Evolutionary conservation across 2,888 invertebrate species (phyloP).

Genomic region (Trichopria drosophilae): DNA sequence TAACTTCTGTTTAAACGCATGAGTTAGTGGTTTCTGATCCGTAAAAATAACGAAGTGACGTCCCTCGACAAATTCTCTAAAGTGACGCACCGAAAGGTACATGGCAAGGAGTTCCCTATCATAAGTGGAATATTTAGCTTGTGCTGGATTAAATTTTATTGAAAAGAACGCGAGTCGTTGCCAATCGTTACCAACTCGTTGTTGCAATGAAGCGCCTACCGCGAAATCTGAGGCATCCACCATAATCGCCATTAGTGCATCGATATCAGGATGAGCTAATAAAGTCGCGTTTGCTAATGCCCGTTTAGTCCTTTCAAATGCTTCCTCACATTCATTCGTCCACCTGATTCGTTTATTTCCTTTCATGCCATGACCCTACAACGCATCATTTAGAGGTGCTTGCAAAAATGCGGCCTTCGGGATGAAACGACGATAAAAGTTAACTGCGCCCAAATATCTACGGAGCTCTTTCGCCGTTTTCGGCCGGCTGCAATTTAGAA

Average conservation of each 20-base stretch:
- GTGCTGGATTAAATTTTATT: constrained; percentile 35
- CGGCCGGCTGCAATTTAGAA: constrained; percentile 40
- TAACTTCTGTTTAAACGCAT: constrained; percentile 11
- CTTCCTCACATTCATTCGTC: constrained; percentile 10
- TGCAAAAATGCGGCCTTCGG: constrained; percentile 47
- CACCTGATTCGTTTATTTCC: constrained; percentile 9
- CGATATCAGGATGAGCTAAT: constrained; percentile 24
- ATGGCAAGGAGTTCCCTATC: constrained; percentile 41
- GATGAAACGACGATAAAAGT: constrained; percentile 51
- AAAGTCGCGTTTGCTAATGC: constrained; percentile 29
- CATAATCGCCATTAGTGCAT: constrained; percentile 26
- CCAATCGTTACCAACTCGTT: constrained; percentile 29
- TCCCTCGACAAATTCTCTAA: constrained; percentile 35
- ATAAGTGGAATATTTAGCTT: constrained; percentile 40
- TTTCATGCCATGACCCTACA: background rate
- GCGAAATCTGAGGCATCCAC: constrained; percentile 36
- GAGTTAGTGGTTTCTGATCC: constrained; percentile 31
- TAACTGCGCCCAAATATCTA: constrained; percentile 52
- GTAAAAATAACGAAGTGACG: constrained; percentile 29
- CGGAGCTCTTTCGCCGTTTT: constrained; percentile 43
- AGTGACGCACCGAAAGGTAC: constrained; percentile 35
- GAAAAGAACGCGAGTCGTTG: constrained; percentile 41
- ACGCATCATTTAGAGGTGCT: constrained; percentile 45
- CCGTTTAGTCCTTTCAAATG: constrained; percentile 26
- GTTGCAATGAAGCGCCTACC: constrained; percentile 40